A percentile compares a stretch with the other conserved stretches of the same genome.
Conservation (phyloP, 2,797 vertebrate genomes). For the Pseudochirops cupreus region DNA sequence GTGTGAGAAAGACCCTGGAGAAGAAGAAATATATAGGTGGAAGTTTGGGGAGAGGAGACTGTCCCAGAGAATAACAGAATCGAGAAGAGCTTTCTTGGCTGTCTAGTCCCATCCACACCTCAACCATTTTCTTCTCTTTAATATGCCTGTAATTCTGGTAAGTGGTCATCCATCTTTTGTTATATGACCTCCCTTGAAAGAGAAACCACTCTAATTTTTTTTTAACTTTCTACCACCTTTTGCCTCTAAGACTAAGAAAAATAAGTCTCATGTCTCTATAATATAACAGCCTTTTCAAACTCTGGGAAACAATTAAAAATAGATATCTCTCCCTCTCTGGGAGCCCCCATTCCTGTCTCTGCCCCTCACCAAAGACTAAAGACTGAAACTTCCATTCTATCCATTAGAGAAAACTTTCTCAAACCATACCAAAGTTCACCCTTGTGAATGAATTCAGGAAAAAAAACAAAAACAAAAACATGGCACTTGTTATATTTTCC, state of each 20-base stretch:
- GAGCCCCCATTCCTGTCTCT: not conserved
- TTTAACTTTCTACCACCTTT: not conserved
- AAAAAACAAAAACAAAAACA: conserved; percentile 33
- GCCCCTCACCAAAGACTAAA: not conserved
- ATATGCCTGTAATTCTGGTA: not conserved
- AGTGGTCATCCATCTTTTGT: not conserved
- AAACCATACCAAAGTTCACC: not conserved
- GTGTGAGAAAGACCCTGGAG: too few relatives aligned
- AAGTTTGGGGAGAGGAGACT: not conserved
- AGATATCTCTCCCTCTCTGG: not conserved
- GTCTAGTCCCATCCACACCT: not conserved
- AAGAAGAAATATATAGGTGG: not conserved
- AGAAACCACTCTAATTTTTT: not conserved
- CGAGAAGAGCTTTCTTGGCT: not conserved
- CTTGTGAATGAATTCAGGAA: conserved; percentile 1
- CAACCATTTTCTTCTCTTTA: not conserved
- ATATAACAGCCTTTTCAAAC: not conserved
- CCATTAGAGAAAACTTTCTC: not conserved
- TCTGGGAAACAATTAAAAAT: not conserved
- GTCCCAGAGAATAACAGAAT: not conserved
- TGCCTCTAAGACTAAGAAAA: not conserved
- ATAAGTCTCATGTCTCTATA: not conserved
- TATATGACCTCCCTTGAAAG: not conserved
- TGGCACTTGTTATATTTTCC: conserved; percentile 20
- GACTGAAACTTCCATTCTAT: not conserved